Conservation (phyloP, 2,797 vertebrate species). For the Pagetopsis macropterus region DNA sequence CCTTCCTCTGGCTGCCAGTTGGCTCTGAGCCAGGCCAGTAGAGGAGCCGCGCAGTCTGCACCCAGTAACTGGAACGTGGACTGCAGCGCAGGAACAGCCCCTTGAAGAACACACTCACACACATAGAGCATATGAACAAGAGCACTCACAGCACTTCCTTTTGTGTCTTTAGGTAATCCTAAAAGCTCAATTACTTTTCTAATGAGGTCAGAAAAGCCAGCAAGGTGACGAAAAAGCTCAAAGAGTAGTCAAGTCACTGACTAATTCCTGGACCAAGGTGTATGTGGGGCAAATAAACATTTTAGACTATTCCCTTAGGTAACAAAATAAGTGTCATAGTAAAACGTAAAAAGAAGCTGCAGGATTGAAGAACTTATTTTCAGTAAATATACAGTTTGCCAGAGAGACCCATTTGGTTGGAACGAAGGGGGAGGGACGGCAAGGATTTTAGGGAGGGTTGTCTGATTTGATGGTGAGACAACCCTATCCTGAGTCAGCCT, state of each 20-base stretch:
- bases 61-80: constrained; percentile 84
- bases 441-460: constrained; percentile 34
- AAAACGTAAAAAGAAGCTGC: too few species aligned
- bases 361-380: too few species aligned
- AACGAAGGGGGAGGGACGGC: constrained; percentile 27
- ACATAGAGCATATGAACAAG: constrained; percentile 19
- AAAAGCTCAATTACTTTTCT: constrained; percentile 45
- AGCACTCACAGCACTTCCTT: constrained; percentile 38
- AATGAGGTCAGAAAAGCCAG: constrained; percentile 4
- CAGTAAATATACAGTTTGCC: constrained; percentile 1
- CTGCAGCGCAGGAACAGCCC: constrained; percentile 72
- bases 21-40: constrained; percentile 81
- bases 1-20: constrained; percentile 89
- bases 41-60: constrained; percentile 87
- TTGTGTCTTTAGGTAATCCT: constrained; percentile 41
- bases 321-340: too few species aligned
- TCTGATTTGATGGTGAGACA: constrained; percentile 55
- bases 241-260: constrained; percentile 16
- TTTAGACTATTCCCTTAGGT: too few species aligned
- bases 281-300: too few species aligned
- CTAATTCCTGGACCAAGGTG: constrained; percentile 17
- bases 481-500: constrained; percentile 40
- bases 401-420: constrained; percentile 34
- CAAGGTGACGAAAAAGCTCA: constrained; percentile 25
- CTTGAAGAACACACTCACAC: constrained; percentile 44